Base-by-base conservation (phyloP, 2,888 invertebrate genomes). In the Scelioninae gen. 1 region DNA sequence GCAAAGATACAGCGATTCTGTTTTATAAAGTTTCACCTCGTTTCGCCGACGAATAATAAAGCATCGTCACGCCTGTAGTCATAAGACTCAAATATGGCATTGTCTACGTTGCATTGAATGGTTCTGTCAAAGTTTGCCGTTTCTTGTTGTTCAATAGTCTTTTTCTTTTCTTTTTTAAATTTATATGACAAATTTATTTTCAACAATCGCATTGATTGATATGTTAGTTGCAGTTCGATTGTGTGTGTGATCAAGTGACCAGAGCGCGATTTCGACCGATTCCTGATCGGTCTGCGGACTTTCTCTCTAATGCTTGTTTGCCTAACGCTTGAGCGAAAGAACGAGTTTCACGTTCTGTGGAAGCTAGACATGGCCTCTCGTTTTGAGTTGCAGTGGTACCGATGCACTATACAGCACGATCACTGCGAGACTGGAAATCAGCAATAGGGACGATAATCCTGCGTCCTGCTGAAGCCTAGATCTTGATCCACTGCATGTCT, bases 351-450 rank as follows among this genome's bases (percentile, higher is more conserved):
- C 76, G 69, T 84, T 81, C 79, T 68, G 9, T 72, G 80, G 84
- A 86, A 90, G 88, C 91, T 91, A 91, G 86, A 91, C 91, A 85
- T 87, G 69, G 49, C 86, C 87, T 82, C 87, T 87, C 65, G 88
- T 84, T 11, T 82, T 82, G 11, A 86, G 75, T 76, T 85, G 84
- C 84, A 78, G 71, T 49, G 81, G 85, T 16, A 84, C 66, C 8
- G 84, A 80, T 56, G 79, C 43, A 45, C 72, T 47, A 84, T 79
- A 79, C 29, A 83, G 23, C 8, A 74, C 84, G 49, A 85, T 60
- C 31, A 90, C 40, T 51, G 85, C 62, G 58, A 89, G 83, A 82
- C 88, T 85, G 71, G 87, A 74, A 75, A 90, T 82, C 74, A 89
- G 83, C 66, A 90, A 74, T 49, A 88, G 66, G 29, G 86, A 86